Evolutionary conservation across 2,113 vertebrate species (phyloP).

Genomic region (Todiramphus chloris): DNA sequence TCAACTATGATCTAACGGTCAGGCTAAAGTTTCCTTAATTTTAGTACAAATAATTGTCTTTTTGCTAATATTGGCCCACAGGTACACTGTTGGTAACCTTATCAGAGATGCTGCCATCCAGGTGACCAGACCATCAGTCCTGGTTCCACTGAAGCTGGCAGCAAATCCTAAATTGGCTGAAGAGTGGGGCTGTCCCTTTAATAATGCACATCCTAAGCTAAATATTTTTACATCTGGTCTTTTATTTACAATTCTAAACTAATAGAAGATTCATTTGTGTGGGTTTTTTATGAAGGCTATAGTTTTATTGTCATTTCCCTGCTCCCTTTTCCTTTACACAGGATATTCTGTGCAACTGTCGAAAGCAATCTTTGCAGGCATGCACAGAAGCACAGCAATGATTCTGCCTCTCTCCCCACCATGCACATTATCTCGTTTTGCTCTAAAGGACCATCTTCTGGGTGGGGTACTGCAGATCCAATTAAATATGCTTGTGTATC

Average conservation of each 20-base stretch:
- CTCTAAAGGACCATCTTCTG: constrained; percentile 36
- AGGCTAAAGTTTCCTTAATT: neutral
- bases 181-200: neutral
- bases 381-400: neutral
- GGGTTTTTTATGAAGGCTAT: neutral
- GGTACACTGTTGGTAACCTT: neutral
- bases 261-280: neutral
- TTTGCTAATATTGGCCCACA: neutral
- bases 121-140: neutral
- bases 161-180: neutral
- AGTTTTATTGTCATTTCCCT: neutral
- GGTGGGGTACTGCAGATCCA: constrained; percentile 10
- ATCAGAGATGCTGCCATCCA: neutral
- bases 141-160: neutral
- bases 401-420: neutral
- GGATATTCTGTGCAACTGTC: neutral
- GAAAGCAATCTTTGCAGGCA: neutral
- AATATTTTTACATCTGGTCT: neutral
- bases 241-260: neutral
- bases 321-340: neutral
- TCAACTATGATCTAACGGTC: neutral
- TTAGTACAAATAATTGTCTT: neutral
- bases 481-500: constrained; percentile 71
- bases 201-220: neutral
- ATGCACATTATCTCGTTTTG: neutral